These are phyloP conservation scores for Doris montereyensis DNA, from an alignment of 2,888 invertebrate genomes.

Conservation along the genomic window DNA sequence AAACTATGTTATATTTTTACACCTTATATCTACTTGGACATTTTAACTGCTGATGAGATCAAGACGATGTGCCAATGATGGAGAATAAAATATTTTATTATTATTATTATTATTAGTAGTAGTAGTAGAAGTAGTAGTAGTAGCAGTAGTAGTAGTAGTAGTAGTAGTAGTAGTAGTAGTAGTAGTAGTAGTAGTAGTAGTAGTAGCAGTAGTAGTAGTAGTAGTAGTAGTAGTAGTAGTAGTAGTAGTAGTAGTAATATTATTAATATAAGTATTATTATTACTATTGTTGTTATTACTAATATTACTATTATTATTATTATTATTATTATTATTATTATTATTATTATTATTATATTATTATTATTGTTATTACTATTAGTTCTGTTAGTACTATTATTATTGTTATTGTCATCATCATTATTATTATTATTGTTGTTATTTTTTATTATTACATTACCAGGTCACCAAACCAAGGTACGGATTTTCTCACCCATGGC, in stretches of 20 bases:
- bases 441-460: background rate
- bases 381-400: background rate
- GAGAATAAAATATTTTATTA: too few relatives aligned
- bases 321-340: too few relatives aligned
- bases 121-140: slow-evolving; percentile 28
- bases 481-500: slow-evolving; percentile 94
- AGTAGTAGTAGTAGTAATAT: background rate
- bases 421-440: background rate
- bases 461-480: slow-evolving; percentile 86
- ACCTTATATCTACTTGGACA: too few relatives aligned
- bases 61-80: too few relatives aligned
- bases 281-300: too few relatives aligned
- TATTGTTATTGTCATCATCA: background rate
- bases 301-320: too few relatives aligned
- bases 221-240: background rate
- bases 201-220: slow-evolving; percentile 2
- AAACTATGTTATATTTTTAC: too few relatives aligned
- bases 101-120: background rate
- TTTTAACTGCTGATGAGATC: too few relatives aligned
- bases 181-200: slow-evolving; percentile 29
- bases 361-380: background rate
- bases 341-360: too few relatives aligned
- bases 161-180: slow-evolving; percentile 30
- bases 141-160: slow-evolving; percentile 28
- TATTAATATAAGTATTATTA: too few relatives aligned